Base-by-base conservation (phyloP, 2,113 vertebrate genomes). In the Lampris megalopsis region DNA sequence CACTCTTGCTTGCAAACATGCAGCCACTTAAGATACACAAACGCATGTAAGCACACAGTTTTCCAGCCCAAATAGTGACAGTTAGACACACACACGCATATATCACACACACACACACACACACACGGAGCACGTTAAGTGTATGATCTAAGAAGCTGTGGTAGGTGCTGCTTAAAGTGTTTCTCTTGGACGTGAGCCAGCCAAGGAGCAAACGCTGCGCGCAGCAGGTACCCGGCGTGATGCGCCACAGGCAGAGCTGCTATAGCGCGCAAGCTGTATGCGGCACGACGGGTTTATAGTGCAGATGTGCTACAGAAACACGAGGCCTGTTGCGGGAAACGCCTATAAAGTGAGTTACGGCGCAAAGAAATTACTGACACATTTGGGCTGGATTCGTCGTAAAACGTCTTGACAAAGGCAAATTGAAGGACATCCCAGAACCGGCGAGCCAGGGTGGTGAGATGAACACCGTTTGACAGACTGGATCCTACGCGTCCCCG, bases 121-220 rank as follows among this genome's bases (percentile, higher is more conserved):
- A 72, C 47, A n/a, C 49, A 40, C 11, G 37, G 13, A 10, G 13
- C 36, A 36, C 5, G 43, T 13, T 36, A 54, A 54, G 40, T 35
- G 50, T 5, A 40, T 68, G 65, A 43, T 53, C 9, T 38, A 41
- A 43, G 48, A 41, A 40, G 38, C 76, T 73, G 76, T 68, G 65
- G 81, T 66, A 80, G 68, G 71, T 77, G 78, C 61, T n/a, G 56
- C 42, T 80, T n/a, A 75, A 84, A 71, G 67, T 38, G 57, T 87
- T 87, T 80, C 68, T 75, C 49, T 79, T 83, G 77, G 71, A 58
- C 66, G 36, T 1, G 2, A 9, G 50, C 77, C 77, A 77, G 45
- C 50, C 71, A 61, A 71, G 63, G 50, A 75, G 65, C 52, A 68
- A 82, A 78, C 57, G 79, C 72, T 56, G 63, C 65, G 35, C 42